Base-by-base conservation (phyloP, 2,797 vertebrate species). In the Intellagama lesueurii region DNA sequence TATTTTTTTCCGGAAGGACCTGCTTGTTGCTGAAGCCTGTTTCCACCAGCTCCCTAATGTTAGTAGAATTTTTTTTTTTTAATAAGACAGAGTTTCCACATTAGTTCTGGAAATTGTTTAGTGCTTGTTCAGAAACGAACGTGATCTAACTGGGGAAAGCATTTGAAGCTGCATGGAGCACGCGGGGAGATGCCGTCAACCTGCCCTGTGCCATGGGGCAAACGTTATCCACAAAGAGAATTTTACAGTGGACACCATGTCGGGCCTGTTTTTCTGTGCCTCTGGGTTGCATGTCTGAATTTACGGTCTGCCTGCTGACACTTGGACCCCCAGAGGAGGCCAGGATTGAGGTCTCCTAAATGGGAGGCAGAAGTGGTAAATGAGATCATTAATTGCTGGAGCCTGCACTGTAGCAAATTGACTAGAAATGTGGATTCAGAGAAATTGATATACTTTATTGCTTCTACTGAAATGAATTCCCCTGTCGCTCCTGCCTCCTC, bases 401-500 rank as follows among this genome's bases (percentile, higher is more conserved):
- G 90, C 88, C 87, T 86, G 87, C 92, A 88, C 95, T 92, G 91
- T 95, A 94, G 94, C 96, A 95, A 96, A 92, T 93, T 94, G 89
- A 95, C 91, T 90, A 93, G 94, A 96, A 91, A 95, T 94, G 95
- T 81, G 95, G 91, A 93, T 94, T 94, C 73, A 90, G 93, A 95
- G 90, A 93, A 90, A 94, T 90, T 90, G 90, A 94, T 95, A 92
- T 95, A 95, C 89, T 95, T 91, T 85, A 95, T 92, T 80, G 93
- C 95, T 95, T 75, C 92, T 91, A 92, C 94, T 40, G 95, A 92
- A 95, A 94, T 95, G 94, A 94, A 92, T 91, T 94, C 91, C 94
- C 83, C 93, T 85, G 93, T 94, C 95, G 93, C 92, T 87, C 93
- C 91, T 91, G 88, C 89, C 91, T 95, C 93, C 91, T 92, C 47